Evolutionary conservation across 1,140 invertebrate genomes (phyloP).

Genomic region (Drosophila arawakana): DNA sequence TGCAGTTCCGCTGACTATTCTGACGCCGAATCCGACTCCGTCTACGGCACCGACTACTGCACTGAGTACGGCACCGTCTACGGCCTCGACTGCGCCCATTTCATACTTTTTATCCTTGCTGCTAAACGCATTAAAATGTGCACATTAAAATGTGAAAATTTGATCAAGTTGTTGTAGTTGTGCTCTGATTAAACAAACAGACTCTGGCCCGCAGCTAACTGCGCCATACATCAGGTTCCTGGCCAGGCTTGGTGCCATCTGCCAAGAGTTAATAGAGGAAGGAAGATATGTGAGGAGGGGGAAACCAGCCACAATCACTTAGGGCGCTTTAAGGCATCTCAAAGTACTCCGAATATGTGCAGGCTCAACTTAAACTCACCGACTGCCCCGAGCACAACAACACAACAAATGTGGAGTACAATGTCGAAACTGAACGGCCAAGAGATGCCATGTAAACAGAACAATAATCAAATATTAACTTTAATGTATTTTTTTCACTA

Average conservation of each 20-base stretch:
- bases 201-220: neutral
- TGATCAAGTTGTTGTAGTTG: slow-evolving; percentile 43
- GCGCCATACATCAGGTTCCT: slow-evolving; percentile 16
- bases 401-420: neutral
- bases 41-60: neutral
- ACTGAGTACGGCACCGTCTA: neutral
- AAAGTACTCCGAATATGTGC: slow-evolving; percentile 25
- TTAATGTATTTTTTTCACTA: too few relatives aligned
- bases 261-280: neutral
- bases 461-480: too few relatives aligned
- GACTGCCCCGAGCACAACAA: neutral
- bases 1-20: slow-evolving; percentile 43
- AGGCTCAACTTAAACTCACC: slow-evolving; percentile 3
- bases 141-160: slow-evolving; percentile 48
- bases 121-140: slow-evolving; percentile 46
- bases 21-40: neutral
- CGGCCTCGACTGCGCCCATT: neutral
- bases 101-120: neutral
- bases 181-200: slow-evolving; percentile 49
- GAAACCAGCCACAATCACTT: slow-evolving; percentile 39
- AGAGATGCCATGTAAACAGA: too few relatives aligned
- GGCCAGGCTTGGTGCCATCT: neutral
- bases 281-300: neutral
- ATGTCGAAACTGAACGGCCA: neutral
- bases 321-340: slow-evolving; percentile 22